Evolutionary conservation across 2,797 vertebrate species (phyloP).

Genomic region (Poecilia velifera): DNA sequence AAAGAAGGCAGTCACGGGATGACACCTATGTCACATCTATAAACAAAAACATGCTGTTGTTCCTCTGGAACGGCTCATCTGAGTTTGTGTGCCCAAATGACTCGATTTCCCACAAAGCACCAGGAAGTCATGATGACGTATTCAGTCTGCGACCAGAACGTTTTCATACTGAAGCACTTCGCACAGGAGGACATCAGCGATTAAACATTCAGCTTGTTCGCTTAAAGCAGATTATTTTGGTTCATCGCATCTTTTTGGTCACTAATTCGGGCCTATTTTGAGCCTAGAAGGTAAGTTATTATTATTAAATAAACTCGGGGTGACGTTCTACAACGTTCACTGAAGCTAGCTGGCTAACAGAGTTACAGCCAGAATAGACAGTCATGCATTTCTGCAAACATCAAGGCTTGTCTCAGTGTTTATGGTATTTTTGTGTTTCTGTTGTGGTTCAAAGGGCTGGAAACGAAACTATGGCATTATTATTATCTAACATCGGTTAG

Average conservation of each 20-base stretch:
- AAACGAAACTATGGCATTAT: background rate
- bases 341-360: slow-evolving; percentile 38
- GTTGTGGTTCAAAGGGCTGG: background rate
- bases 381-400: background rate
- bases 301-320: background rate
- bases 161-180: background rate
- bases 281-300: slow-evolving; percentile 52
- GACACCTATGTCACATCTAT: too few relatives aligned
- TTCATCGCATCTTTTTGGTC: background rate
- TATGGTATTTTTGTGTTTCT: background rate
- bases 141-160: slow-evolving; percentile 62
- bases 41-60: too few relatives aligned
- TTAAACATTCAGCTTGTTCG: background rate
- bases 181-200: background rate
- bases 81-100: background rate
- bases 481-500: background rate
- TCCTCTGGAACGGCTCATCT: background rate
- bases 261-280: background rate
- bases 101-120: slow-evolving; percentile 67
- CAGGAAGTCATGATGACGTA: slow-evolving; percentile 37
- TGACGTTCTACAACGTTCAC: slow-evolving; percentile 36
- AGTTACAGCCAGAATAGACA: background rate
- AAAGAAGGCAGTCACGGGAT: too few relatives aligned
- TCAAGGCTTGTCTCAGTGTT: background rate
- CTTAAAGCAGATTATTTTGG: background rate